These are phyloP conservation scores for Labroides dimidiatus DNA, from an alignment of 2,797 vertebrate species.

Conservation along the genomic window DNA sequence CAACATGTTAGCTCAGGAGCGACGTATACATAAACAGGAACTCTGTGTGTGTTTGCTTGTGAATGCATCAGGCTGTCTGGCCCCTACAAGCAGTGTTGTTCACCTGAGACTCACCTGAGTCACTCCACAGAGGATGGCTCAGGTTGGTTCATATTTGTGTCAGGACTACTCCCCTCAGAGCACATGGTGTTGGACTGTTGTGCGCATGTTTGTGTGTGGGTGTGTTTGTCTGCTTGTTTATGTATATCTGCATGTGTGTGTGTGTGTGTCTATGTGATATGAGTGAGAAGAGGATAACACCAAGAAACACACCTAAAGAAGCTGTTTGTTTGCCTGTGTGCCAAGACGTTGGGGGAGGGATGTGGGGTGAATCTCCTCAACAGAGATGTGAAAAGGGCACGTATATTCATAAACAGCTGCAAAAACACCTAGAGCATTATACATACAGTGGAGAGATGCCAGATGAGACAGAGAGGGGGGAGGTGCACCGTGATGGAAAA, in stretches of 20 bases:
- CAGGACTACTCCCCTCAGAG: slow-evolving; percentile 67
- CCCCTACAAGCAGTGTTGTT: slow-evolving; percentile 52
- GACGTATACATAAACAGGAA: slow-evolving; percentile 57
- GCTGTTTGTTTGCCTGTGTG: slow-evolving; percentile 81
- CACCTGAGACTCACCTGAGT: slow-evolving; percentile 73
- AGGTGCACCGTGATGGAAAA: slow-evolving; percentile 58
- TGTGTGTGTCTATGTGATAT: slow-evolving; percentile 47
- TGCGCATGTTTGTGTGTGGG: slow-evolving; percentile 63
- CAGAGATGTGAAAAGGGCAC: slow-evolving; percentile 74
- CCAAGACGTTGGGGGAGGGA: slow-evolving; percentile 30
- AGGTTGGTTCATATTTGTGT: slow-evolving; percentile 76
- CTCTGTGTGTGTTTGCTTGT: slow-evolving; percentile 3
- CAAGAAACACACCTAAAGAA: slow-evolving; percentile 72
- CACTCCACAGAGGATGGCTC: slow-evolving; percentile 64
- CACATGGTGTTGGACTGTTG: slow-evolving; percentile 65
- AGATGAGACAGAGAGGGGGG: slow-evolving; percentile 62
- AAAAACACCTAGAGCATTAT: slow-evolving; percentile 72
- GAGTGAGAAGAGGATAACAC: slow-evolving; percentile 68
- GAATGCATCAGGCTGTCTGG: slow-evolving; percentile 37
- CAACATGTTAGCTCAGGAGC: slow-evolving; percentile 31
- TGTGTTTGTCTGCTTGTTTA: slow-evolving; percentile 19
- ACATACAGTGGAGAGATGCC: slow-evolving; percentile 59
- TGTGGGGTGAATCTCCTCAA: slow-evolving; percentile 45
- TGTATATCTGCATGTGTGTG: slow-evolving; percentile 54
- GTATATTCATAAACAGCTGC: slow-evolving; percentile 76